These are phyloP conservation scores for Vidua chalybeata DNA, from an alignment of 2,113 vertebrate genomes.

Conservation along the genomic window DNA sequence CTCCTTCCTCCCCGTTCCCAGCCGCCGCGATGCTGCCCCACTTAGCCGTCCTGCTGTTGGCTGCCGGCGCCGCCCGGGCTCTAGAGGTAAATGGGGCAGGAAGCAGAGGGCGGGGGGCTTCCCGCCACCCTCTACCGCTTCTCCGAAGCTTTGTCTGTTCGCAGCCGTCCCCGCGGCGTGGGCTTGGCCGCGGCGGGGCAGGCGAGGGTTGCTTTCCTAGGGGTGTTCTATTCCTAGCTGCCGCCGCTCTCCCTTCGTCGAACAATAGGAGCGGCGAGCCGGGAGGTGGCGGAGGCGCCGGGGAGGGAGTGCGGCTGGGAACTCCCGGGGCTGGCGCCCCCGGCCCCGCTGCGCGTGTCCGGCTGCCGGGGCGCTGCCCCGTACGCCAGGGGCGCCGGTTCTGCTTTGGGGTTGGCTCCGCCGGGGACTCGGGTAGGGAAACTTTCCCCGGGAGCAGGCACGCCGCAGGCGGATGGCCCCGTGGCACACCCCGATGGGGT, in stretches of 20 bases:
- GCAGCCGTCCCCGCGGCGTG: background rate
- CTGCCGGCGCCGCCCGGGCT: background rate
- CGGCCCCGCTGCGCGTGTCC: background rate
- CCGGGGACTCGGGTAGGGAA: background rate
- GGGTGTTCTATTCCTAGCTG: background rate
- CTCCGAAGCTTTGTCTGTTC: conserved; percentile 3
- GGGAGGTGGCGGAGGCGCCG: background rate
- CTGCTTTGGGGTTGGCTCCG: background rate
- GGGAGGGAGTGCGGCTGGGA: background rate
- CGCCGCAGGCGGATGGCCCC: background rate
- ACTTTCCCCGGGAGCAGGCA: background rate
- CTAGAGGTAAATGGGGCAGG: conserved; percentile 43
- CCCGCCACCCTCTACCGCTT: background rate
- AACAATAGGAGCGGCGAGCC: background rate
- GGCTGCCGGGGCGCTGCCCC: background rate
- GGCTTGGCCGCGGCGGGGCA: background rate
- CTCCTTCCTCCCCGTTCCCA: background rate
- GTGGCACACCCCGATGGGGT: background rate
- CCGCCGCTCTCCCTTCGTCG: background rate
- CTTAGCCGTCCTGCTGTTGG: conserved; percentile 34
- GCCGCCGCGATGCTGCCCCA: conserved; percentile 36
- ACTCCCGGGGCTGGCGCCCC: too few relatives aligned
- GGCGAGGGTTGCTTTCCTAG: background rate
- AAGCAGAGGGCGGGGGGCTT: background rate
- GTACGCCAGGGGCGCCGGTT: background rate